Evolutionary conservation across 2,113 vertebrate genomes (phyloP), one percentile per base, ranked within the genome.

Genomic region (Lonchura striata): DNA sequence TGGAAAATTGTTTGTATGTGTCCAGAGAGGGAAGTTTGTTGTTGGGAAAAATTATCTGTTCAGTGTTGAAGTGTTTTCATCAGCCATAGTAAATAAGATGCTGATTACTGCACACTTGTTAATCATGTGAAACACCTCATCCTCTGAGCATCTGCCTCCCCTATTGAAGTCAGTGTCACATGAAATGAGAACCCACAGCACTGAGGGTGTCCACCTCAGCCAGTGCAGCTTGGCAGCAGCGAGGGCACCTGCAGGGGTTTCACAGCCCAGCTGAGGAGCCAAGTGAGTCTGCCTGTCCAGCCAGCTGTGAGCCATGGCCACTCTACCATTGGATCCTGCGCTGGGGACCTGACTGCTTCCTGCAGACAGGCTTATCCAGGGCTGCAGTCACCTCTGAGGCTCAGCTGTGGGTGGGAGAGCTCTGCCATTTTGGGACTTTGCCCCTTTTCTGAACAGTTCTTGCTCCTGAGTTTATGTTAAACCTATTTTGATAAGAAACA

Each of bases 311-410:
- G 46, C 53, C 0, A 0, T 42, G 65, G 69, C 37, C 4, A 1
- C 10, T 2, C 20, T 1, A 2, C 50, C 18, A 0, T 7, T 1
- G 0, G 12, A 12, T 44, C 44, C 46, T 37, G 49, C 33, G n/a
- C 78, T 54, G 5, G 49, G 33, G 9, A 65, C 42, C 66, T 68
- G 52, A 9, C 74, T 7, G 0, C 46, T 57, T 18, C 66, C 74
- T 64, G 59, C 82, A 79, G n/a, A 9, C 54, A 13, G 30, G 19
- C 54, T 77, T 64, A 15, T 13, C 75, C 46, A 28, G 66, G 50
- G 52, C 65, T 71, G 57, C 37, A 21, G n/a, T 47, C 61, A 44
- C 47, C 66, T 80, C 70, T 72, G 57, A 68, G 41, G 63, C 44
- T 60, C 28, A 47, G 10, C 68, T 30, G 1, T 57, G 66, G 15